Base-by-base conservation (phyloP, 2,888 invertebrate genomes). In the Anthrax anthrax region DNA sequence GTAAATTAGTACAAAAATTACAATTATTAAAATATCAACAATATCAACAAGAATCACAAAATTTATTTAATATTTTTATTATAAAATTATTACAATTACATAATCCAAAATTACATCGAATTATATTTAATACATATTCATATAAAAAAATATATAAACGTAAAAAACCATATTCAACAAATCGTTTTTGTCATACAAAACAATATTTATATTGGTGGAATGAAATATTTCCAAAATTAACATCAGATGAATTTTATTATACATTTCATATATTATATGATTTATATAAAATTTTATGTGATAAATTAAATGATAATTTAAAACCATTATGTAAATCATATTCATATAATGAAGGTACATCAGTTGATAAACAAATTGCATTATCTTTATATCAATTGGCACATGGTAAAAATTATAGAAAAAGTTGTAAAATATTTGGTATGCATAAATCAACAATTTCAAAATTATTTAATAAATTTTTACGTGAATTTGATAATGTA, bases 1-100 rank as follows among this genome's bases (percentile, higher is more conserved):
- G 46, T n/a, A 46, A 46, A 37, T 23, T 46, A 37, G 42, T 37
- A 17, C 41, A 46, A 18, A 37, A 46, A 27, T 41, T 37, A 14
- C 40, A 40, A 37, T 23, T 42, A 16, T 37, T 37, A 17, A 46
- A 46, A 34, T 46, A 37, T 19, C 23, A 37, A n/a, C 46, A 46
- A 37, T 46, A 46, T 41, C 40, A 41, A 37, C 41, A 46, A 16
- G 36, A 41, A 18, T 42, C 41, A 6, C 41, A 46, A 16, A 41
- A 41, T 4, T 29, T 46, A 9, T 46, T 46, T 27, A 40, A 46
- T 37, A 19, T 36, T 9, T 46, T 37, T 13, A 40, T 29, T 1
- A 34, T 42, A 10, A 46, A 37, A 37, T 18, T 46, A 17, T 29
- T 46, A 10, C 37, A 46, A 16, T 17, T 46, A 4, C 37, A 41